phyloP scores from a whole-genome alignment of 2,797 vertebrate genomes.

The Astyanax mexicanus region DNA sequence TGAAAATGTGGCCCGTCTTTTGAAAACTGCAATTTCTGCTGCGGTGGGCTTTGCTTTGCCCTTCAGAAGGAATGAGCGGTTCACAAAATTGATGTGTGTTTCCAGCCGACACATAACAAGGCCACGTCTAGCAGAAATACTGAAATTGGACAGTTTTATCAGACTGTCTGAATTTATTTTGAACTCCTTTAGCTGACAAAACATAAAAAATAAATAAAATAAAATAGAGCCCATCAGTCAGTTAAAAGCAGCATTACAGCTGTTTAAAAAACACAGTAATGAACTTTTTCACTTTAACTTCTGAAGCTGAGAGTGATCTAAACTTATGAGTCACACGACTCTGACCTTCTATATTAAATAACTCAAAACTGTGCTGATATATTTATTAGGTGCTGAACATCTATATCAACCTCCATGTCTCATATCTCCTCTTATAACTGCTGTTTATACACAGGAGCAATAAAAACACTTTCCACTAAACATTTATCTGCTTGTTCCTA shows the following conservation, averaged over 20 bases:
- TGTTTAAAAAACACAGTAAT: neutral
- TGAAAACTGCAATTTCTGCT: conserved; percentile 47
- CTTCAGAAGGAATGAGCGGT: conserved; percentile 30
- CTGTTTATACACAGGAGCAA: too few relatives aligned
- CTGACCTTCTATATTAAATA: too few relatives aligned
- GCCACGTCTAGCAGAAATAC: conserved; percentile 19
- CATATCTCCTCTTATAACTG: too few relatives aligned
- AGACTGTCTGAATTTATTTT: conserved; percentile 7
- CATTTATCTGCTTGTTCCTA: too few relatives aligned
- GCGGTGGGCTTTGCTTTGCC: conserved; percentile 29
- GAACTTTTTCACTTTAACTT: neutral
- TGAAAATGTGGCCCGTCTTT: conserved; percentile 43
- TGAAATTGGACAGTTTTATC: conserved; percentile 7
- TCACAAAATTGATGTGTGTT: conserved; percentile 19
- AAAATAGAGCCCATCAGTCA: neutral
- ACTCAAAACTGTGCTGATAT: too few relatives aligned
- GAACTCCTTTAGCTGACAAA: conserved; percentile 5
- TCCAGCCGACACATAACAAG: conserved; percentile 8
- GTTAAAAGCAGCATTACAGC: neutral
- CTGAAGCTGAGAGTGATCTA: neutral
- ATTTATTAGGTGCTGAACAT: too few relatives aligned
- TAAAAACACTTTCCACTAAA: too few relatives aligned
- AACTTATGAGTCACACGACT: neutral
- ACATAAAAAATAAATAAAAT: too few relatives aligned
- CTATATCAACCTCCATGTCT: too few relatives aligned